Conservation (phyloP, 2,113 vertebrate genomes). For the Callocephalon fimbriatum region DNA sequence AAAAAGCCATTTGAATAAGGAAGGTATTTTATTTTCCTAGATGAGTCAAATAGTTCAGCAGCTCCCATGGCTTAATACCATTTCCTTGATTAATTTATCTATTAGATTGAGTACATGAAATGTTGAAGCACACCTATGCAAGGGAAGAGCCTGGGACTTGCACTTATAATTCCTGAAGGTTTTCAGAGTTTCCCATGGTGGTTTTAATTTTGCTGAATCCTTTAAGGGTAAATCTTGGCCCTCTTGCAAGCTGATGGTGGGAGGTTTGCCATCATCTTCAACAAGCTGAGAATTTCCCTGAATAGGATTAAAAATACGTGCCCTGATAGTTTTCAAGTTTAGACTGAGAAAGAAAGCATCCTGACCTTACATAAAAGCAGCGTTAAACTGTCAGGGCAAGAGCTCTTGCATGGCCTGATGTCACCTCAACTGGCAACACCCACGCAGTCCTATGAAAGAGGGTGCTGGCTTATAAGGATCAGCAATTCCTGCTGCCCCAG, state of each 20-base stretch:
- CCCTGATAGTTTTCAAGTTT: background rate
- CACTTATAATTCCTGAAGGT: background rate
- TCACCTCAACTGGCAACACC: background rate
- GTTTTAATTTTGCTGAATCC: background rate
- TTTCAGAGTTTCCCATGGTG: background rate
- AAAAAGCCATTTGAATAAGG: background rate
- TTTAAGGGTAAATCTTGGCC: background rate
- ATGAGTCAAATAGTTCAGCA: background rate
- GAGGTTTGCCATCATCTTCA: background rate
- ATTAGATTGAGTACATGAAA: rapidly evolving
- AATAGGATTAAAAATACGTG: background rate
- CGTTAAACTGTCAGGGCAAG: background rate
- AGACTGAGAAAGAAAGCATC: background rate
- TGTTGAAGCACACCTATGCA: background rate
- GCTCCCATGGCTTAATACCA: background rate
- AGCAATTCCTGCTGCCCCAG: rapidly evolving
- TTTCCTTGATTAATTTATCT: background rate
- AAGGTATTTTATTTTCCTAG: background rate
- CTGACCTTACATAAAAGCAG: background rate
- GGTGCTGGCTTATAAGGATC: background rate
- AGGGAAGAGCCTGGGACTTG: background rate
- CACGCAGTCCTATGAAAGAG: background rate
- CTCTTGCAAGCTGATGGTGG: rapidly evolving
- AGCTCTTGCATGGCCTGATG: background rate
- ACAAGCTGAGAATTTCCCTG: background rate